Evolutionary conservation across 1,140 invertebrate species (phyloP), one percentile per base, ranked within the genome.

Genomic region (Cydia amplana): DNA sequence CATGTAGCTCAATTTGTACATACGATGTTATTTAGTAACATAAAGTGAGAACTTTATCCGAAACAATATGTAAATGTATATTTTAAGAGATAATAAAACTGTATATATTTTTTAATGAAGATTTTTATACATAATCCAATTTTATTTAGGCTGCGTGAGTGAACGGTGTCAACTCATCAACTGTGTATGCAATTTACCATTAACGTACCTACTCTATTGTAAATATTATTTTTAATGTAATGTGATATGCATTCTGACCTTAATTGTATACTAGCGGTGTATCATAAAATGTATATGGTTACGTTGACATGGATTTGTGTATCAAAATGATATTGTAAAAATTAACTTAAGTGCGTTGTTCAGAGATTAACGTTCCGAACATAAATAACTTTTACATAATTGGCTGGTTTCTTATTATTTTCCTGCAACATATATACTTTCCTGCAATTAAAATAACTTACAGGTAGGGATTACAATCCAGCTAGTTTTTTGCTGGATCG

Each of bases 281-380:
- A 91, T 86, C 75, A 90, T 90, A 90, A 90, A 91, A 88, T 90
- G 85, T 92, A 87, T 91, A 92, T 90, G 84, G 87, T 87, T 87
- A 85, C 81, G 89, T 91, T 91, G 87, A 90, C 81, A 87, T 89
- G 84, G 81, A 91, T 86, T 89, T 88, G 82, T 91, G 84, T 91
- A 88, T 91, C 65, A 91, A 90, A 91, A 87, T 87, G 89, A 90
- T 91, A 91, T 91, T 91, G 86, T 91, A 90, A 87, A 91, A 83
- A 89, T 85, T 90, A 87, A 90, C 82, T 86, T 85, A 85, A 88
- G 82, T 90, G 87, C 81, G 86, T 90, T 92, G 90, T 91, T 91
- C 91, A 87, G 82, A 91, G 81, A 90, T 89, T 91, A 85, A 89
- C 84, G 84, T 91, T 90, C 88, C 88, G 86, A 86, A 90, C 87